phyloP scores from a whole-genome alignment of 1,140 invertebrate species.

The Brachionus calyciflorus region DNA sequence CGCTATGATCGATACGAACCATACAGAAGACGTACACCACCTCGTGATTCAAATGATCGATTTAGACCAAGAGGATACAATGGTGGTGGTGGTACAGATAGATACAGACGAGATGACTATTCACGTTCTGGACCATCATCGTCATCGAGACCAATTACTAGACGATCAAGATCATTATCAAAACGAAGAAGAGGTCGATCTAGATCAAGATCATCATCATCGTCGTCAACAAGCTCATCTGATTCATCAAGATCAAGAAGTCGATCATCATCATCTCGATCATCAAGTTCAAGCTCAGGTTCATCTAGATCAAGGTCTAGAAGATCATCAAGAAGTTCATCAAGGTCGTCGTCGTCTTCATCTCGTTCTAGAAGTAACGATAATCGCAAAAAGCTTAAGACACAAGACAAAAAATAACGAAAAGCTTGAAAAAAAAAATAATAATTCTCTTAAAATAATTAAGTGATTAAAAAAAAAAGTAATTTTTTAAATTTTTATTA shows the following conservation, averaged over 20 bases:
- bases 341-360: too few species aligned
- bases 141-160: background rate
- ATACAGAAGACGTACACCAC: slow-evolving; percentile 1
- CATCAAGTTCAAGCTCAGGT: background rate
- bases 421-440: too few species aligned
- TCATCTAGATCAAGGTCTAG: too few species aligned
- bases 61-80: background rate
- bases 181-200: background rate
- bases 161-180: slow-evolving; percentile 33
- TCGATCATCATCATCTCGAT: background rate
- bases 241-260: background rate
- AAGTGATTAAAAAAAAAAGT: too few species aligned
- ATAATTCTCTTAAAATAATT: too few species aligned
- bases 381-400: too few species aligned
- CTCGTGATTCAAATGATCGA: background rate
- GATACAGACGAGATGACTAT: background rate
- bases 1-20: background rate
- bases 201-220: background rate
- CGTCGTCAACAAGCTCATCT: background rate
- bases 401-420: too few species aligned
- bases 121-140: background rate
- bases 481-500: too few species aligned
- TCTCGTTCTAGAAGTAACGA: too few species aligned
- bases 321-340: too few species aligned
- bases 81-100: too few species aligned